Percentiles rank a stretch among this genome's conserved stretches.
These are phyloP conservation scores for Philypnodon macrostomus DNA, from an alignment of 2,797 vertebrate genomes.

Conservation along the genomic window DNA sequence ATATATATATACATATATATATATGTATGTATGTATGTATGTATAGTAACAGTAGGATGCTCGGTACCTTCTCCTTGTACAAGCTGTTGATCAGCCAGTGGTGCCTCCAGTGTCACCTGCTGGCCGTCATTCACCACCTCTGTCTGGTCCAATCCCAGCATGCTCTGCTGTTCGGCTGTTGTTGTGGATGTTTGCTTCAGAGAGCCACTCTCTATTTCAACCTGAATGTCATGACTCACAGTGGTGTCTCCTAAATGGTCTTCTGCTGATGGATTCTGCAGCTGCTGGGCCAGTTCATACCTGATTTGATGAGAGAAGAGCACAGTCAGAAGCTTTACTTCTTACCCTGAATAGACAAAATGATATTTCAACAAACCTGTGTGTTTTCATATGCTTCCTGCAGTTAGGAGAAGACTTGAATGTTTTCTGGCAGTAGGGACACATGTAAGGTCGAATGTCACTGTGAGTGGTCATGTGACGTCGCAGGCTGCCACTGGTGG, in stretches of 20 bases:
- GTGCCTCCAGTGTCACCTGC: constrained; percentile 79
- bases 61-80: constrained; percentile 86
- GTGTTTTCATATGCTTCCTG: constrained; percentile 99
- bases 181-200: constrained; percentile 73
- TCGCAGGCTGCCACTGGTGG: constrained; percentile 93
- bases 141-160: constrained; percentile 85
- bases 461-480: constrained; percentile 97
- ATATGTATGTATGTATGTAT: not conserved
- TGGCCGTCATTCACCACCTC: constrained; percentile 84
- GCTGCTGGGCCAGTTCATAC: constrained; percentile 93
- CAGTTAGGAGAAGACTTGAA: constrained; percentile 98
- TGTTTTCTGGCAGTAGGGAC: constrained; percentile 98
- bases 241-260: constrained; percentile 77
- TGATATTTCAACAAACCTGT: constrained; percentile 77
- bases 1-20: not conserved
- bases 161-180: constrained; percentile 79
- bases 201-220: constrained; percentile 82
- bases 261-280: constrained; percentile 82
- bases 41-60: not conserved
- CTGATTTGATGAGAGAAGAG: constrained; percentile 57
- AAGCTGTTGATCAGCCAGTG: constrained; percentile 80
- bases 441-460: constrained; percentile 95
- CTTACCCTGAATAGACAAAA: not conserved
- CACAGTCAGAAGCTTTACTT: not conserved
- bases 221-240: constrained; percentile 84